Base-by-base conservation (phyloP, 2,113 vertebrate species). In the Anser cygnoides region DNA sequence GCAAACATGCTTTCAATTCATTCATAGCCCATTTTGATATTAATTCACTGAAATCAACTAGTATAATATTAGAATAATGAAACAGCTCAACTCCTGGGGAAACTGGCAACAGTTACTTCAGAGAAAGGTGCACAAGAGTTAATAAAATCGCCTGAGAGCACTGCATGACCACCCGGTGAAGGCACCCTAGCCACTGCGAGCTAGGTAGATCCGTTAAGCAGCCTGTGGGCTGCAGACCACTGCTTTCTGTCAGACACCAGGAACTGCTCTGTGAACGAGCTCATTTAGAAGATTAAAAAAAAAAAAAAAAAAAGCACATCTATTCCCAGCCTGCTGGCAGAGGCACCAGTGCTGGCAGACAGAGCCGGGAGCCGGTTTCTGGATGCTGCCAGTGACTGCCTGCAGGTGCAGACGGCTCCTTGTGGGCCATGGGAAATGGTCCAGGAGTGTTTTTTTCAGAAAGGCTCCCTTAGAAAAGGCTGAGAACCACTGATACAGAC, bases 351-450 rank as follows among this genome's bases (percentile, higher is more conserved):
- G 5, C 44, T 26, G 75, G 70, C 73, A 91, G 83, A 9, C 66
- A 19, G 78, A 12, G 35, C 2, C 4, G 28, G 75, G 57, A 71
- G n/a, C 23, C 52, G 1, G 17, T 16, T 25, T 54, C 57, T 20
- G 83, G 75, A 25, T 54, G 52, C 52, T 93, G 90, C 85, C 93
- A 57, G 82, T 61, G 39, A 39, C 43, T 35, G 83, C 66, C 83
- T 87, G 46, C 71, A 85, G 89, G 79, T 49, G 50, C 63, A 62
- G 78, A 46, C 18, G 0, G 83, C 86, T 78, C 61, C 61, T 92
- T 57, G 26, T 8, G 0, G 0, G 23, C 61, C 22, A 4, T 0
- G 10, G 12, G 14, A 85, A 82, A 43, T 3, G 25, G n/a, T 20
- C 62, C 87, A 83, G 31, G 62, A 6, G 23, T 29, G 57, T 71